phyloP scores from a whole-genome alignment of 2,888 invertebrate genomes.

The Boloria euphrosyne region DNA sequence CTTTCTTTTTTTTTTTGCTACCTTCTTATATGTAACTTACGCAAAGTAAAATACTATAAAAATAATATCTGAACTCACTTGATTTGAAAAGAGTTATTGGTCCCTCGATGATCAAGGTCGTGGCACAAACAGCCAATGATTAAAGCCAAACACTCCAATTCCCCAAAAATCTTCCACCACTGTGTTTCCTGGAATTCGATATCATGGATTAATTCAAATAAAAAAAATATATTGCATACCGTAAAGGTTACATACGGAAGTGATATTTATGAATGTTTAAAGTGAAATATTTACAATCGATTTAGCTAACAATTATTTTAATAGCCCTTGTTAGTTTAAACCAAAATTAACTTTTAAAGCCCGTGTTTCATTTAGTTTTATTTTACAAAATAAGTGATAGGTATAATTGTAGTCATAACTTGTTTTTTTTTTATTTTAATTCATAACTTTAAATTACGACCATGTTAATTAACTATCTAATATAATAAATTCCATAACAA shows the following conservation, averaged over 20 bases:
- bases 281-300: not conserved
- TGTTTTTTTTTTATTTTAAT: no score
- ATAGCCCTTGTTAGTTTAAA: not conserved
- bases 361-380: no score
- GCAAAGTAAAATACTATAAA: not conserved
- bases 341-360: no score
- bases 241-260: not conserved
- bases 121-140: constrained; percentile 97
- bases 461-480: not conserved
- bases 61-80: constrained; percentile 84
- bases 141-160: constrained; percentile 94
- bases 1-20: no score
- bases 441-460: no score
- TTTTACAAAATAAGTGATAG: no score
- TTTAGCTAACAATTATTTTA: not conserved
- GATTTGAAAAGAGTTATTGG: constrained; percentile 98
- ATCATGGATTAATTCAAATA: not conserved
- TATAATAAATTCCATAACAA: no score
- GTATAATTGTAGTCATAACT: no score
- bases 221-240: not conserved
- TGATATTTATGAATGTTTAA: constrained; percentile 1
- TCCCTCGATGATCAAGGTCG: constrained; percentile 97
- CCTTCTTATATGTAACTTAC: no score
- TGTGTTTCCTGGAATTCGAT: constrained; percentile 87
- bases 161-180: constrained; percentile 96